Evolutionary conservation across 1,140 invertebrate genomes (phyloP).

Genomic region (Eueides isabella): DNA sequence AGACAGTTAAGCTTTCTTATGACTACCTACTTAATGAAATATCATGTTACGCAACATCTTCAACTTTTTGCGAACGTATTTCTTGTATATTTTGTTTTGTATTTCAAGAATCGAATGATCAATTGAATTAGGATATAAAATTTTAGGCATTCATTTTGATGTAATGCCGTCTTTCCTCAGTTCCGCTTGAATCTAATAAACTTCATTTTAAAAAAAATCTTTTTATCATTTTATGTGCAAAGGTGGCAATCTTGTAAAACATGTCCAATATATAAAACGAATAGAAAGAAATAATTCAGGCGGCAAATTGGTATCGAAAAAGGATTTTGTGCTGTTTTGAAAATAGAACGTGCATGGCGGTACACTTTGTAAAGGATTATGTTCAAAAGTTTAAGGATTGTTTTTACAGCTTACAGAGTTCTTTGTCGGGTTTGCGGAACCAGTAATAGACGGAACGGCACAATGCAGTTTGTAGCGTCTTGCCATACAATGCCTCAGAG

Average conservation of each 20-base stretch:
- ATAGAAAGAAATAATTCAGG: constrained; percentile 61
- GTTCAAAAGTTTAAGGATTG: constrained; percentile 69
- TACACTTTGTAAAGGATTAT: constrained; percentile 73
- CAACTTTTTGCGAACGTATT: background rate
- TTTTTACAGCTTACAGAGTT: constrained; percentile 77
- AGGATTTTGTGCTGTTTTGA: constrained; percentile 79
- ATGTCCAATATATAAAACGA: constrained; percentile 53
- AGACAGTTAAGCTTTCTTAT: constrained; percentile 36
- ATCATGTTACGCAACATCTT: constrained; percentile 25
- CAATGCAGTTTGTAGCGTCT: constrained; percentile 34
- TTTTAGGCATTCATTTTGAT: background rate
- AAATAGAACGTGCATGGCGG: constrained; percentile 68
- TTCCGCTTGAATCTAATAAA: background rate
- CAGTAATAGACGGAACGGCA: constrained; percentile 48
- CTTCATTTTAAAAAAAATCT: background rate
- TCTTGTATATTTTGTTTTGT: background rate
- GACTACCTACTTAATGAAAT: constrained; percentile 2
- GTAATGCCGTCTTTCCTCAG: background rate
- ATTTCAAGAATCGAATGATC: background rate
- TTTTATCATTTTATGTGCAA: background rate
- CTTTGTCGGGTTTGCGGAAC: constrained; percentile 70
- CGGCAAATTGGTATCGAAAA: constrained; percentile 78
- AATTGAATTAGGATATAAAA: background rate
- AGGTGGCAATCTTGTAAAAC: constrained; percentile 43
- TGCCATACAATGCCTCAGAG: constrained; percentile 43